Conservation (phyloP, 2,888 invertebrate genomes). For the Tetragonula carbonaria region DNA sequence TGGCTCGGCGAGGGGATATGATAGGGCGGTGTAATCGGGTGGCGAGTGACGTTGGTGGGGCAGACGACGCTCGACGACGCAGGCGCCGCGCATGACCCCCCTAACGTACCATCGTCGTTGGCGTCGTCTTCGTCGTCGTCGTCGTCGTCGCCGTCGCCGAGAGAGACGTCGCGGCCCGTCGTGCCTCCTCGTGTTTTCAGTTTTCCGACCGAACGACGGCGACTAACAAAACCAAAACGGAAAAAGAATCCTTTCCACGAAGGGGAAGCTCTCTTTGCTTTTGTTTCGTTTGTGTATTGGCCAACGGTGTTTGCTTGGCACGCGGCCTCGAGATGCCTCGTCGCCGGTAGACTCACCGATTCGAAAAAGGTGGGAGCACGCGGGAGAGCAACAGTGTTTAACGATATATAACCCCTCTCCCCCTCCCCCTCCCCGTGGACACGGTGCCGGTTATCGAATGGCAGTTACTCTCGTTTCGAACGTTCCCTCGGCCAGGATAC, state of each 20-base stretch:
- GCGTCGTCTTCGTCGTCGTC: conserved; percentile 61
- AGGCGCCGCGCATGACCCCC: conserved; percentile 68
- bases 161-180: conserved; percentile 73
- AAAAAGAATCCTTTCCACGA: conserved; percentile 7
- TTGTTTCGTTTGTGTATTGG: background rate
- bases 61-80: conserved; percentile 66
- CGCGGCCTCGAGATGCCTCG: conserved; percentile 28
- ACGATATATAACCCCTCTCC: background rate
- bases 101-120: conserved; percentile 62
- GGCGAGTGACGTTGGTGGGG: conserved; percentile 56
- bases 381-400: conserved; percentile 71
- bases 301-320: conserved; percentile 11
- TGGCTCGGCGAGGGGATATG: conserved; percentile 57
- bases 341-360: conserved; percentile 40
- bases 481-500: background rate
- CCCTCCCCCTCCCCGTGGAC: conserved; percentile 11
- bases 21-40: conserved; percentile 63
- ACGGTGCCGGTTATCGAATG: conserved; percentile 43
- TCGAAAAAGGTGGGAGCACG: conserved; percentile 58
- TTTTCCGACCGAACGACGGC: conserved; percentile 73
- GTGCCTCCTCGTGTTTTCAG: conserved; percentile 75
- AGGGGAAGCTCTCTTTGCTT: background rate
- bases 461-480: background rate
- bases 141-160: conserved; percentile 71
- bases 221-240: conserved; percentile 68